Conservation (phyloP, 2,113 vertebrate species). For the Piaya cayana region DNA sequence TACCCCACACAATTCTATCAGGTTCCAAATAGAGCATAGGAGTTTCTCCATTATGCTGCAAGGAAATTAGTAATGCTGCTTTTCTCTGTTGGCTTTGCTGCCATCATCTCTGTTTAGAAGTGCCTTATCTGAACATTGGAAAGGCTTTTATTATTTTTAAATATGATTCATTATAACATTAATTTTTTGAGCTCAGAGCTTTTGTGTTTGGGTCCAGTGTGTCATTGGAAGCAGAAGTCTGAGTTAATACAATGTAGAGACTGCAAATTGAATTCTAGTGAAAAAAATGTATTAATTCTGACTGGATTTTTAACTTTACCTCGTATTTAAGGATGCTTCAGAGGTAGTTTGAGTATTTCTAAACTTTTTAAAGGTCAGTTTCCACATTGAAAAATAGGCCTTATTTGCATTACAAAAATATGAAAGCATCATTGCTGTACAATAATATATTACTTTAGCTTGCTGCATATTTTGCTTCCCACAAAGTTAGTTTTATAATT, state of each 20-base stretch:
- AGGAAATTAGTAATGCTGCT: constrained; percentile 14
- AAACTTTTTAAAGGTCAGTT: not conserved
- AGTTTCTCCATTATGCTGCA: not conserved
- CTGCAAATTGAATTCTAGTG: not conserved
- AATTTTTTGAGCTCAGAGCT: not conserved
- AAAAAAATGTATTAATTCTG: not conserved
- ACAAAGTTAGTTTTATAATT: not conserved
- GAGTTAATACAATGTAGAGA: not conserved
- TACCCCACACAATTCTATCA: constrained; percentile 7
- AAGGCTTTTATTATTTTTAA: not conserved
- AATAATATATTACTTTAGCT: not conserved
- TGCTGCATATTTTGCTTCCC: not conserved
- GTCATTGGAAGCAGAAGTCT: not conserved
- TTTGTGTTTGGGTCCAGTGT: not conserved
- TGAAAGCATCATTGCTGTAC: not conserved
- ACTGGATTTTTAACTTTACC: not conserved
- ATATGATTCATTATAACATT: not conserved
- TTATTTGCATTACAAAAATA: not conserved
- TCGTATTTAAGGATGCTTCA: not conserved
- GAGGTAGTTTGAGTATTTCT: not conserved
- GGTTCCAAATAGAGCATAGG: not conserved
- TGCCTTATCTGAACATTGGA: not conserved
- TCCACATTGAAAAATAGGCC: not conserved
- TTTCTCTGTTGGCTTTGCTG: not conserved
- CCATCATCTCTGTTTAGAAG: not conserved